Percentiles rank a stretch among this genome's conserved stretches.
Conservation (phyloP, 2,888 invertebrate genomes). For the Drosophila leonis region DNA sequence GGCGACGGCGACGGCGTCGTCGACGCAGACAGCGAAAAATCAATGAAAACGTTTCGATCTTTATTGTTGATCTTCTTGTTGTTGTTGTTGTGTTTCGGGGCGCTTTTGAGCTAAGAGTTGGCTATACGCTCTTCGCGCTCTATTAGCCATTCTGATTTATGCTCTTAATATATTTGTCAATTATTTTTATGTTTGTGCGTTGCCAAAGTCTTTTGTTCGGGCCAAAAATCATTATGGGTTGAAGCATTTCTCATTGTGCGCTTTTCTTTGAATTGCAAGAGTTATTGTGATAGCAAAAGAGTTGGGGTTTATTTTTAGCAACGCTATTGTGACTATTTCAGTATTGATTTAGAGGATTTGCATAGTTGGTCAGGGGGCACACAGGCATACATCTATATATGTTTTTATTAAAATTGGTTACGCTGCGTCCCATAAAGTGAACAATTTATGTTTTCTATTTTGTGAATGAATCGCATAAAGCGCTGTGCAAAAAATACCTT, state of each 20-base stretch:
- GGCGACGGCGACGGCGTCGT: conserved; percentile 19
- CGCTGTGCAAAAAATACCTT: conserved; percentile 61
- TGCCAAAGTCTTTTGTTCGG: conserved; percentile 66
- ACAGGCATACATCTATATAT: conserved; percentile 42
- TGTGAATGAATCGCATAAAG: conserved; percentile 34
- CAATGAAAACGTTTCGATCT: conserved; percentile 71
- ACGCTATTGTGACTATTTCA: conserved; percentile 35
- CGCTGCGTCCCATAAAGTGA: conserved; percentile 60
- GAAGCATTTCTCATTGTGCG: conserved; percentile 45
- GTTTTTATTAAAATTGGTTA: conserved; percentile 77
- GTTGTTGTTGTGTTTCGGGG: conserved; percentile 27
- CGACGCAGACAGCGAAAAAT: conserved; percentile 66
- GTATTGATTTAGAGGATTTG: conserved; percentile 47
- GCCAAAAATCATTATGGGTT: conserved; percentile 51
- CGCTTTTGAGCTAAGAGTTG: conserved; percentile 42
- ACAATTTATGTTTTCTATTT: conserved; percentile 61
- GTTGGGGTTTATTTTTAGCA: conserved; percentile 58
- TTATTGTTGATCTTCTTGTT: conserved; percentile 43
- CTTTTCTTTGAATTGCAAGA: conserved; percentile 44
- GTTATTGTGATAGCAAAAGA: conserved; percentile 36
- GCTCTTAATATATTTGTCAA: conserved; percentile 81
- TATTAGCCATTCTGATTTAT: conserved; percentile 77
- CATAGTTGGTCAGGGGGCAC: conserved; percentile 41
- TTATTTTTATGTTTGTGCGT: conserved; percentile 73
- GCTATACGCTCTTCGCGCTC: conserved; percentile 71